Evolutionary conservation across 2,888 invertebrate genomes (phyloP).

Genomic region (Rhynchonema sp.): DNA sequence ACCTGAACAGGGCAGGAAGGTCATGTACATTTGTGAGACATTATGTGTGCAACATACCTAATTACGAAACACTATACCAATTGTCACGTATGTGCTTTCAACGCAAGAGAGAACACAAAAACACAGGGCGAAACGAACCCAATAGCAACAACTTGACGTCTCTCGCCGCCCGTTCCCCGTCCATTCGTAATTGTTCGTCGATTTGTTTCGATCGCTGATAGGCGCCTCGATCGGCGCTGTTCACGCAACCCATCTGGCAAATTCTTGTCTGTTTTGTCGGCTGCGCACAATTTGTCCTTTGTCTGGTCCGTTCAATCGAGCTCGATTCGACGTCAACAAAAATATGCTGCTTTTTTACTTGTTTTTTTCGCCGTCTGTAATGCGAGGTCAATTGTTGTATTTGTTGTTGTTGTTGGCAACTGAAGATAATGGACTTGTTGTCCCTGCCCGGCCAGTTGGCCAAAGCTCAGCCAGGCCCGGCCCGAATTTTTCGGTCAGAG

Average conservation of each 20-base stretch:
- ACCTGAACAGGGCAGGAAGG: slow-evolving; percentile 38
- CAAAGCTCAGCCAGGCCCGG: no score
- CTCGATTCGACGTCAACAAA: neutral
- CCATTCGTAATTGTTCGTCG: slow-evolving; percentile 60
- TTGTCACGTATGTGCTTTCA: slow-evolving; percentile 14
- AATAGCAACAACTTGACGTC: slow-evolving; percentile 72
- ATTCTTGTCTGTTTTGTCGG: neutral
- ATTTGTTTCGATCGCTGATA: slow-evolving; percentile 64
- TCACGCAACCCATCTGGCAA: slow-evolving; percentile 35
- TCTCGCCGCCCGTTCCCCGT: slow-evolving; percentile 61
- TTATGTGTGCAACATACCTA: neutral
- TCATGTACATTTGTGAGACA: neutral
- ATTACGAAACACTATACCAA: no score
- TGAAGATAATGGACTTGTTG: no score
- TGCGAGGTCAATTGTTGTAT: no score
- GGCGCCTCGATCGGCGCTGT: slow-evolving; percentile 63
- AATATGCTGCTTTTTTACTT: no score
- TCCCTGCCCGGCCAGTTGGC: no score
- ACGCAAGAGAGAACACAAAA: no score
- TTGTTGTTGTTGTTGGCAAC: no score
- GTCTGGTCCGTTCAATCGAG: neutral
- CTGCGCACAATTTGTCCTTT: neutral
- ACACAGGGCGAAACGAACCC: slow-evolving; percentile 39
- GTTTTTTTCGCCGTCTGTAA: no score
- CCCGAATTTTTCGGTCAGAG: no score